Conservation (phyloP, 2,797 vertebrate genomes). For the Kryptopterus vitreolus region DNA sequence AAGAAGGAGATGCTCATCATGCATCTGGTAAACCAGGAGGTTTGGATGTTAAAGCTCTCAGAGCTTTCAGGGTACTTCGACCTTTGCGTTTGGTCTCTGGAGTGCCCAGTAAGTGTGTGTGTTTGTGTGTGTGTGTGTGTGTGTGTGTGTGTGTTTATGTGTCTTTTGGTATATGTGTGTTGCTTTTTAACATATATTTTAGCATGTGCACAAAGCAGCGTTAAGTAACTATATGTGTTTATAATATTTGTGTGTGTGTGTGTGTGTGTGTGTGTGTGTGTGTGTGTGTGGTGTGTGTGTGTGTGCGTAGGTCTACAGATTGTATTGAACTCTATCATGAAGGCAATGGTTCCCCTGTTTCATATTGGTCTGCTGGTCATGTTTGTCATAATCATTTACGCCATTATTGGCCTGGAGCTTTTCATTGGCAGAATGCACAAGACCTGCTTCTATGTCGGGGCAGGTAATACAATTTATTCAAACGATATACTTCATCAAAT, state of each 20-base stretch:
- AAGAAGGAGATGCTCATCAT: slow-evolving; percentile 78
- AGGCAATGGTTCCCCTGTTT: slow-evolving; percentile 91
- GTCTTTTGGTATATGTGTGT: not conserved
- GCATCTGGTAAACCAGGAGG: slow-evolving; percentile 92
- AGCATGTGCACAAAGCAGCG: not conserved
- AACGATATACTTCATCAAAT: not conserved
- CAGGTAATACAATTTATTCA: slow-evolving; percentile 64
- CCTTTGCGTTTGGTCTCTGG: slow-evolving; percentile 95
- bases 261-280: slow-evolving; percentile 66
- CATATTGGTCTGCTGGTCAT: slow-evolving; percentile 92
- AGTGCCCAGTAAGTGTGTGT: slow-evolving; percentile 88
- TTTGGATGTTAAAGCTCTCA: slow-evolving; percentile 95
- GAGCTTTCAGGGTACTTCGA: slow-evolving; percentile 93
- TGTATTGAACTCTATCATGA: slow-evolving; percentile 94
- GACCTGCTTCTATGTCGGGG: slow-evolving; percentile 83
- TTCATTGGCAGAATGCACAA: slow-evolving; percentile 94
- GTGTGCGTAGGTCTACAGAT: slow-evolving; percentile 86
- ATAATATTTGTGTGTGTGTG: slow-evolving; percentile 61
- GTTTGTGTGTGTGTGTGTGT: slow-evolving; percentile 55
- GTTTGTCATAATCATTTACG: slow-evolving; percentile 96
- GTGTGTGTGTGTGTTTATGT: not conserved
- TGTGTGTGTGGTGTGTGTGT: slow-evolving; percentile 70
- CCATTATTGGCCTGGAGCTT: slow-evolving; percentile 92
- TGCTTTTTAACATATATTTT: not conserved
- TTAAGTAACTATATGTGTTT: not conserved